These are phyloP conservation scores for Ameiurus melas DNA, from an alignment of 2,113 vertebrate species.

Conservation along the genomic window DNA sequence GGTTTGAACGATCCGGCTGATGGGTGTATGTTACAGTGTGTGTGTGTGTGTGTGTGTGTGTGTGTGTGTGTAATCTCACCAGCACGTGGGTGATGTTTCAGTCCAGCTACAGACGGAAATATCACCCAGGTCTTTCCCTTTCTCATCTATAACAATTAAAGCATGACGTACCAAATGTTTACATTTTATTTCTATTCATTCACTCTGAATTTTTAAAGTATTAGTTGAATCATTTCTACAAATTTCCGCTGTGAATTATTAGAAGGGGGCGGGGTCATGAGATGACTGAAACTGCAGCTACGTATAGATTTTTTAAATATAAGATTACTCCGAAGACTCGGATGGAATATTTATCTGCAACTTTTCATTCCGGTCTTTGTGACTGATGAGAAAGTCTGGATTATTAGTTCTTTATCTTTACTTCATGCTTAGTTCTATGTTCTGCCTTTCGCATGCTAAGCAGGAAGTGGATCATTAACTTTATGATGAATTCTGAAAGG, in stretches of 20 bases:
- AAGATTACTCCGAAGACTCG: not conserved
- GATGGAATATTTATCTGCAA: not conserved
- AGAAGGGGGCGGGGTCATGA: not conserved
- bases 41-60: no score
- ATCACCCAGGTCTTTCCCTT: no score
- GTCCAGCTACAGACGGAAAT: no score
- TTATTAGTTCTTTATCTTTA: not conserved
- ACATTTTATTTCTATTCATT: not conserved
- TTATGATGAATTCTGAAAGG: conserved; percentile 57
- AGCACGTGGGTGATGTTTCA: no score
- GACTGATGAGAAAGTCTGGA: not conserved
- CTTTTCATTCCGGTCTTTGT: not conserved
- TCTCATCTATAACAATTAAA: not conserved
- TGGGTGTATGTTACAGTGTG: no score
- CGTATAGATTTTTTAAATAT: not conserved
- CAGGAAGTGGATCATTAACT: conserved; percentile 46
- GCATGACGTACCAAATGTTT: not conserved
- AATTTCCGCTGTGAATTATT: not conserved
- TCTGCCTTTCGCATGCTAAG: not conserved
- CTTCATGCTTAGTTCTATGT: not conserved
- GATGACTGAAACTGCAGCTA: not conserved
- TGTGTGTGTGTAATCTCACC: not conserved
- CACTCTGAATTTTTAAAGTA: not conserved
- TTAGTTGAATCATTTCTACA: not conserved
- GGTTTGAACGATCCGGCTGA: no score